Evolutionary conservation across 1,140 invertebrate species (phyloP).

Genomic region (Neodiprion pinetum): DNA sequence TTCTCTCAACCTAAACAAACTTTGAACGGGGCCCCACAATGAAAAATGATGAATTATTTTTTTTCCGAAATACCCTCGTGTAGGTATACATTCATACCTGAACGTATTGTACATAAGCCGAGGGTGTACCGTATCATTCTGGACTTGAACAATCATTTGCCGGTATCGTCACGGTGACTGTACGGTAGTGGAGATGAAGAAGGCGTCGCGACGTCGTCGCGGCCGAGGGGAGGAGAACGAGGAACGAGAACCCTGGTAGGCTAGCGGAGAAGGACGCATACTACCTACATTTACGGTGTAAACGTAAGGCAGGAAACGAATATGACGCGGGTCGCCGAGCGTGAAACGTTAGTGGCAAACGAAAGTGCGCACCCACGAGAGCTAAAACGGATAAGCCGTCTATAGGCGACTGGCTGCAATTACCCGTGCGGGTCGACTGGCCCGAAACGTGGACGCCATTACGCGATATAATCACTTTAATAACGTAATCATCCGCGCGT

Average conservation of each 20-base stretch:
- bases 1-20: too few relatives aligned
- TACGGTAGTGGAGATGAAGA: not conserved
- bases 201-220: not conserved
- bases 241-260: not conserved
- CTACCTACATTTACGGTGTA: slow-evolving; percentile 25
- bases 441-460: slow-evolving; percentile 6
- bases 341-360: slow-evolving; percentile 45
- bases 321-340: slow-evolving; percentile 56
- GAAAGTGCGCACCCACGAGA: not conserved
- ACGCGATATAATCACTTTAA: slow-evolving; percentile 18
- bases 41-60: too few relatives aligned
- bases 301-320: slow-evolving; percentile 51
- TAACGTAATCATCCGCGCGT: slow-evolving; percentile 11
- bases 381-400: not conserved
- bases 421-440: not conserved
- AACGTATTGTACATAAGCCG: too few relatives aligned
- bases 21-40: too few relatives aligned
- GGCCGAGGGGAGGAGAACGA: not conserved
- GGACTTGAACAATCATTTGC: not conserved
- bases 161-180: not conserved
- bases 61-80: too few relatives aligned
- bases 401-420: not conserved
- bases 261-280: slow-evolving; percentile 24
- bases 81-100: too few relatives aligned
- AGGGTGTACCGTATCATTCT: too few relatives aligned